Percentiles rank a stretch among this genome's conserved stretches.
phyloP scores from a whole-genome alignment of 2,888 invertebrate species.

The Lasius platythorax region DNA sequence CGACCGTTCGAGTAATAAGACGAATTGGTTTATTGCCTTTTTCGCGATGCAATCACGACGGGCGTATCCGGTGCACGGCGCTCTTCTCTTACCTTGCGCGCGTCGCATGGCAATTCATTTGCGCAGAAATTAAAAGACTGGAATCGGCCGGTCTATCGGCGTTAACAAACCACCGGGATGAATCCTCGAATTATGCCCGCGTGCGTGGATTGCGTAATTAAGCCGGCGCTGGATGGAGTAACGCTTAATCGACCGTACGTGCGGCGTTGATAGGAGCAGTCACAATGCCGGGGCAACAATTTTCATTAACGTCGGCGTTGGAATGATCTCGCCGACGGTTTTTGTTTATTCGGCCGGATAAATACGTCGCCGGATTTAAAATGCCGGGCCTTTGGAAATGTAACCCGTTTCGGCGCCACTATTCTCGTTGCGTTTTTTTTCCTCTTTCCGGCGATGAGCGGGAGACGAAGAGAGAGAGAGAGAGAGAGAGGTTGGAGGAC shows the following conservation, averaged over 20 bases:
- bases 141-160: constrained; percentile 52
- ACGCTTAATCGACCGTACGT: constrained; percentile 70
- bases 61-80: constrained; percentile 5
- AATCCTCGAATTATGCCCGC: constrained; percentile 57
- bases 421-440: constrained; percentile 33
- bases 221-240: constrained; percentile 64
- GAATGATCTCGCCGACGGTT: constrained; percentile 56
- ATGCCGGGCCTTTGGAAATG: constrained; percentile 10
- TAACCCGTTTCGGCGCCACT: neutral
- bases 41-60: constrained; percentile 54
- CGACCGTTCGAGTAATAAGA: constrained; percentile 60
- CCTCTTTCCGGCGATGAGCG: constrained; percentile 13
- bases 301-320: constrained; percentile 64
- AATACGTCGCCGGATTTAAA: constrained; percentile 49
- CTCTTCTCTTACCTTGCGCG: constrained; percentile 26
- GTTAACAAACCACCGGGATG: constrained; percentile 63
- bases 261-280: constrained; percentile 58
- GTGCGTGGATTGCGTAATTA: constrained; percentile 65
- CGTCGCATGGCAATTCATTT: constrained; percentile 53
- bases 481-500: neutral
- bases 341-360: constrained; percentile 50
- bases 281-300: constrained; percentile 55
- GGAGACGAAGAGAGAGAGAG: neutral
- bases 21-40: constrained; percentile 65
- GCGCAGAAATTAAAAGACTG: constrained; percentile 65